phyloP scores from a whole-genome alignment of 1,140 invertebrate species.

The Marisa cornuarietis region DNA sequence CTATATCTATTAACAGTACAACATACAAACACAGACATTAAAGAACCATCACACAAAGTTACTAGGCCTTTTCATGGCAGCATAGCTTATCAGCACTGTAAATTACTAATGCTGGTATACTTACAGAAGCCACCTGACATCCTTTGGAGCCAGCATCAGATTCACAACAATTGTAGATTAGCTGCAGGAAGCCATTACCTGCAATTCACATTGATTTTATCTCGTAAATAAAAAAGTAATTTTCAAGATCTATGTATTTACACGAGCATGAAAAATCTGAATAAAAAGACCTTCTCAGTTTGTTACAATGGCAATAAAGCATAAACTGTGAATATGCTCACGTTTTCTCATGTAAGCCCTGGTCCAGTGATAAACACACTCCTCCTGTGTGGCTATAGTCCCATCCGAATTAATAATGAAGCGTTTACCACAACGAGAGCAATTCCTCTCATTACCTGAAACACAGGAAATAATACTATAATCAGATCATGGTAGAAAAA shows the following conservation, averaged over 20 bases:
- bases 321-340: constrained; percentile 63
- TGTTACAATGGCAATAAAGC: neutral
- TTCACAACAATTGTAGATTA: constrained; percentile 67
- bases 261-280: too few species aligned
- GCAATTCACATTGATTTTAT: too few species aligned
- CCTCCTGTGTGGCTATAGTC: constrained; percentile 75
- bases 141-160: constrained; percentile 80
- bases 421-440: constrained; percentile 82
- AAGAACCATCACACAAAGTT: too few species aligned
- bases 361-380: constrained; percentile 92
- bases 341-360: constrained; percentile 82
- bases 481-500: too few species aligned
- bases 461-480: too few species aligned
- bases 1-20: too few species aligned
- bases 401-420: constrained; percentile 84
- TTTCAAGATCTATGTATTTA: too few species aligned
- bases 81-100: too few species aligned
- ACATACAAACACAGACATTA: too few species aligned
- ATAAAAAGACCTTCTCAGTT: neutral
- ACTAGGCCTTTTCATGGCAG: too few species aligned
- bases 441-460: constrained; percentile 73
- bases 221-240: too few species aligned
- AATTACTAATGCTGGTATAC: neutral
- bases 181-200: constrained; percentile 15
- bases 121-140: constrained; percentile 79